A percentile compares a stretch with the other conserved stretches of the same genome.
Evolutionary conservation across 2,797 vertebrate species (phyloP).

Genomic region (Parauchenoglanis ngamensis): DNA sequence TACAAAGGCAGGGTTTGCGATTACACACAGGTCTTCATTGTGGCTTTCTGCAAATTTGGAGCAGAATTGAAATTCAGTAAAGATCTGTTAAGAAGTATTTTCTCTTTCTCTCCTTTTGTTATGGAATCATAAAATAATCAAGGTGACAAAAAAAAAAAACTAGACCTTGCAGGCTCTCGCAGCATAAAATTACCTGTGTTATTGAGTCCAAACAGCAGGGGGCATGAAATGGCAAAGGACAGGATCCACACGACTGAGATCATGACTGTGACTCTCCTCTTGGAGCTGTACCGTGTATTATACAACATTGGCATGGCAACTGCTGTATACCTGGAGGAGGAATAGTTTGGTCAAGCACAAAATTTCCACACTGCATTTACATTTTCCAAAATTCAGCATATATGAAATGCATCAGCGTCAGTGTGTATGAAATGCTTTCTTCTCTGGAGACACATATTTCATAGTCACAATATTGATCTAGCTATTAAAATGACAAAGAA

Average conservation of each 20-base stretch:
- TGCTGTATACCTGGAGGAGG: slow-evolving; percentile 87
- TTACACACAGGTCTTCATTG: slow-evolving; percentile 85
- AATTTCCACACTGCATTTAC: neutral
- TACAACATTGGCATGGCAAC: slow-evolving; percentile 99
- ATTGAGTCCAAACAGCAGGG: slow-evolving; percentile 94
- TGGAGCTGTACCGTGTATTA: slow-evolving; percentile 97
- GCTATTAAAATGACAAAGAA: neutral
- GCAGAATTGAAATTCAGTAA: slow-evolving; percentile 16
- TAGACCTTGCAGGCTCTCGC: neutral
- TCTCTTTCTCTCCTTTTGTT: neutral
- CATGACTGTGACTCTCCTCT: slow-evolving; percentile 93
- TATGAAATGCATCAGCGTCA: neutral
- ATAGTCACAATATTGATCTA: neutral
- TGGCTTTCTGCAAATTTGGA: slow-evolving; percentile 81
- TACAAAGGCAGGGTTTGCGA: slow-evolving; percentile 96
- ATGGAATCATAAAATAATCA: neutral
- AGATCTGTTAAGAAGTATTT: neutral
- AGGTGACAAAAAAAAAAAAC: neutral
- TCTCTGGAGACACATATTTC: neutral
- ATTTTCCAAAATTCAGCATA: neutral
- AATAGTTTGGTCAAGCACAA: neutral
- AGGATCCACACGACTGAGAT: slow-evolving; percentile 96
- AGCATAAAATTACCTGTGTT: slow-evolving; percentile 82
- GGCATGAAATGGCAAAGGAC: slow-evolving; percentile 97
- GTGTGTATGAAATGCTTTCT: neutral